Evolutionary conservation across 2,888 invertebrate genomes (phyloP).

Genomic region (Cenopis cana): DNA sequence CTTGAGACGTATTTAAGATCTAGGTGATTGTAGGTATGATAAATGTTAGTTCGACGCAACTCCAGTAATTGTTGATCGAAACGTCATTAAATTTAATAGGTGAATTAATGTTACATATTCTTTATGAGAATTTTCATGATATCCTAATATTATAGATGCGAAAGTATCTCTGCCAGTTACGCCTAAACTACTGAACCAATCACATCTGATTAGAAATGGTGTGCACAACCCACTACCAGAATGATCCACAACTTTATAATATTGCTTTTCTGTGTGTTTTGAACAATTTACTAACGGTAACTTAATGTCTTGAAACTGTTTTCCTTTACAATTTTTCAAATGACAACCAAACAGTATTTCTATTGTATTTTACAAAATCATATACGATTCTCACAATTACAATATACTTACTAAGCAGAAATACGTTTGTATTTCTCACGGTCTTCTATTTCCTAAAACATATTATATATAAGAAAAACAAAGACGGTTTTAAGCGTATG

Average conservation of each 20-base stretch:
- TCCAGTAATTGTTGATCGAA: too few species aligned
- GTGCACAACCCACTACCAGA: too few species aligned
- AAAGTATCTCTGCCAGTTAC: too few species aligned
- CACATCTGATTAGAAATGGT: too few species aligned
- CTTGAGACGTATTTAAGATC: neutral
- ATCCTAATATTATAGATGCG: too few species aligned
- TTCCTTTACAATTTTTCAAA: neutral
- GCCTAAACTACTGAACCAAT: too few species aligned
- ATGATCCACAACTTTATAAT: too few species aligned
- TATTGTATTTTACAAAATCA: slow-evolving; percentile 4
- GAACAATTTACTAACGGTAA: neutral
- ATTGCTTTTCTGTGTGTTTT: neutral
- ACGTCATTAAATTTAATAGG: too few species aligned
- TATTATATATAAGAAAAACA: neutral
- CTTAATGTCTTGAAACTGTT: neutral
- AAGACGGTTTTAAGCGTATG: neutral
- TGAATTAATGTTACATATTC: too few species aligned
- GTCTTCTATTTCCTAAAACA: neutral
- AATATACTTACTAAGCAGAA: neutral
- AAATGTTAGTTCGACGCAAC: too few species aligned
- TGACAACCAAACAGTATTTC: neutral
- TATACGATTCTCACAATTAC: neutral
- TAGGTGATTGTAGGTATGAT: neutral
- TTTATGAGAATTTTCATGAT: too few species aligned
- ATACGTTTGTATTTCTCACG: neutral